Evolutionary conservation across 2,113 vertebrate species (phyloP).

Genomic region (Pseudolaguvia tuberculata): DNA sequence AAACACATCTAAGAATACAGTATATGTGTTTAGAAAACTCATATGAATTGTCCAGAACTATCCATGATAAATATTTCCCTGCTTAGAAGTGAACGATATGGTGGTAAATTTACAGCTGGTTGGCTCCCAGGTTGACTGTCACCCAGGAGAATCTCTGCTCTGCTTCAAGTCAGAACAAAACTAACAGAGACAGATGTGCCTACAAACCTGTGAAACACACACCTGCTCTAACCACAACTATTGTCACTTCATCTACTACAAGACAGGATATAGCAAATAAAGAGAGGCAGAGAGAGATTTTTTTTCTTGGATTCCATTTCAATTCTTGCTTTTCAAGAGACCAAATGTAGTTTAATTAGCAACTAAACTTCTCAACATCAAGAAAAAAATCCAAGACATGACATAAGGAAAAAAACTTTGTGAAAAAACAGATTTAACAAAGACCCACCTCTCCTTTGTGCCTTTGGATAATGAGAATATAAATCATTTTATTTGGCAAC

Average conservation of each 20-base stretch:
- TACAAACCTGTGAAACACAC: conserved; percentile 39
- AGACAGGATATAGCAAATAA: neutral
- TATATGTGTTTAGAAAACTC: conserved; percentile 1
- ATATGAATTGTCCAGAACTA: conserved; percentile 16
- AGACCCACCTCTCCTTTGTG: neutral
- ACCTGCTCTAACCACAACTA: neutral
- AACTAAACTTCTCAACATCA: neutral
- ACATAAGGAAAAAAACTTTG: neutral
- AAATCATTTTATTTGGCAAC: neutral
- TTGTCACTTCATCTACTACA: conserved; percentile 14
- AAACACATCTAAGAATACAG: conserved; percentile 2
- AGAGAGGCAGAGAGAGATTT: neutral
- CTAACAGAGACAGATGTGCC: conserved; percentile 23
- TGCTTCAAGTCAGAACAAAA: conserved; percentile 28
- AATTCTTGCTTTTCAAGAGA: neutral
- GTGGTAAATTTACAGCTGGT: conserved; percentile 28
- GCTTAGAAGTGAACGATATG: conserved; percentile 9
- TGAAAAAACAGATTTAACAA: neutral
- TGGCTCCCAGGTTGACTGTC: conserved; percentile 14
- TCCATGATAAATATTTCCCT: conserved; percentile 21
- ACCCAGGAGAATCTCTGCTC: conserved; percentile 30
- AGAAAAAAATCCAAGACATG: neutral
- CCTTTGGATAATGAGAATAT: neutral
- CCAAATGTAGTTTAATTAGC: conserved; percentile 9
- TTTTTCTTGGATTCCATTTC: too few species aligned